These are phyloP conservation scores for Clarias fuscus DNA, from an alignment of 2,797 vertebrate genomes.

Conservation along the genomic window DNA sequence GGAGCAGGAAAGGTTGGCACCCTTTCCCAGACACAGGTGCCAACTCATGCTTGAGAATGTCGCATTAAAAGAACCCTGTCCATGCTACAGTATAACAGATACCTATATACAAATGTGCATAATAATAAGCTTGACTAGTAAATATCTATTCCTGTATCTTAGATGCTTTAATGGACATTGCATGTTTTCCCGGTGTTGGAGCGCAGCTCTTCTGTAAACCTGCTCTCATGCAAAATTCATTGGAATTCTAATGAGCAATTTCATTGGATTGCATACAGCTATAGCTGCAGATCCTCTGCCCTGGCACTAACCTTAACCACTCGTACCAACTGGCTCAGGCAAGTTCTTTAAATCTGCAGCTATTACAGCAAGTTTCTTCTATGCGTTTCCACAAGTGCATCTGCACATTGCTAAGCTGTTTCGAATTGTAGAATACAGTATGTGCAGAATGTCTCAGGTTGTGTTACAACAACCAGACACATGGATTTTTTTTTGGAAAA, in stretches of 20 bases:
- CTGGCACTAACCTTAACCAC: background rate
- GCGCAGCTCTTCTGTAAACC: background rate
- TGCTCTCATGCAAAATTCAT: constrained; percentile 1
- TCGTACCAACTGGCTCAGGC: background rate
- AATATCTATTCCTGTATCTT: background rate
- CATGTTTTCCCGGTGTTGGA: background rate
- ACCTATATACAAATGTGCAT: background rate
- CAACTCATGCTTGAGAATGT: background rate
- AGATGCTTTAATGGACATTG: background rate
- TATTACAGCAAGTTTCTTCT: background rate
- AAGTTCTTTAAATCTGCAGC: background rate
- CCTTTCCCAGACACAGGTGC: constrained; percentile 8
- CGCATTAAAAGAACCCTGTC: background rate
- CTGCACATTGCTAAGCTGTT: background rate
- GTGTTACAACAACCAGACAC: background rate
- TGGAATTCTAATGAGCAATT: background rate
- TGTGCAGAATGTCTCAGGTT: background rate
- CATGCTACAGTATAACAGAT: background rate
- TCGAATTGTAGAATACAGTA: background rate
- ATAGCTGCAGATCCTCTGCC: background rate
- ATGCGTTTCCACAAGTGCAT: background rate
- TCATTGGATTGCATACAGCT: background rate
- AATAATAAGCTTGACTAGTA: background rate
- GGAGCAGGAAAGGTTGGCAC: background rate
- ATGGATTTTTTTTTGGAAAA: no score